Evolutionary conservation across 2,113 vertebrate genomes (phyloP).

Genomic region (Vidua macroura): DNA sequence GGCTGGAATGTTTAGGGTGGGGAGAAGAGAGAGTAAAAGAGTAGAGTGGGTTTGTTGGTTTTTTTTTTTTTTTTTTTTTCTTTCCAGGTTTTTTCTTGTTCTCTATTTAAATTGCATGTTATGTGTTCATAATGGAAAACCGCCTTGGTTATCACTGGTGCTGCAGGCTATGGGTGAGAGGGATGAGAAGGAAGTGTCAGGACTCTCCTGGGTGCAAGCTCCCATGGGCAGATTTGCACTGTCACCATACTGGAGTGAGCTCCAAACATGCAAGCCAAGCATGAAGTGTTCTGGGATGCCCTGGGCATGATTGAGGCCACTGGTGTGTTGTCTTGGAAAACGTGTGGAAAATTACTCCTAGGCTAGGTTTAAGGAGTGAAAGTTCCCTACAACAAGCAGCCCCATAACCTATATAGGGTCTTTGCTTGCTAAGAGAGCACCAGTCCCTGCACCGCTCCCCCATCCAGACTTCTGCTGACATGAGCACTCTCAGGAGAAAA

Average conservation of each 20-base stretch:
- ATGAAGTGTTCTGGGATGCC: neutral
- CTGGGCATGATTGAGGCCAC: neutral
- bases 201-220: neutral
- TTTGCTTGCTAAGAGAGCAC: neutral
- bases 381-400: neutral
- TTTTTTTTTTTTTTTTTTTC: neutral
- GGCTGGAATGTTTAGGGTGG: conserved; percentile 31
- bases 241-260: neutral
- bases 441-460: neutral
- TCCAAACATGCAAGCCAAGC: fast-evolving
- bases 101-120: neutral
- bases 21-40: neutral
- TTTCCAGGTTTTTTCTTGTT: neutral
- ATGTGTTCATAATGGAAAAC: neutral
- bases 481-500: neutral
- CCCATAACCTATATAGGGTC: neutral
- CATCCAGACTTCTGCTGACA: neutral
- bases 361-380: neutral
- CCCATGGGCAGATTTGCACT: neutral
- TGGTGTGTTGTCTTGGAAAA: neutral
- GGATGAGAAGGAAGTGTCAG: neutral
- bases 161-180: neutral
- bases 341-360: fast-evolving
- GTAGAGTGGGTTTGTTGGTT: neutral
- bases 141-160: neutral